Conservation (phyloP, 2,797 vertebrate genomes). For the Onychomys torridus region DNA sequence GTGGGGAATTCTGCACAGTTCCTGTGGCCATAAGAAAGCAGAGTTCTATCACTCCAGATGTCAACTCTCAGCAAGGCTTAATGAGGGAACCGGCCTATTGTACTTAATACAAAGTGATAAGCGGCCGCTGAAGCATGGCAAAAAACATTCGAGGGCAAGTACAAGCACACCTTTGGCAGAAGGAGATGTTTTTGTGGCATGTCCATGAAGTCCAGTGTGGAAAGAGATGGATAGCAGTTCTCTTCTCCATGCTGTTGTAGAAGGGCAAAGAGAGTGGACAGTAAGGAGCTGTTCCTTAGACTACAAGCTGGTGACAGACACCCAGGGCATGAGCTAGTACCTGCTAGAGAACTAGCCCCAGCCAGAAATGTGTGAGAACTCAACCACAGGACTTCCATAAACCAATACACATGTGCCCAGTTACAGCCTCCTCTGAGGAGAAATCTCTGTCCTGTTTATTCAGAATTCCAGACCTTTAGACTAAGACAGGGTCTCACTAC, state of each 20-base stretch:
- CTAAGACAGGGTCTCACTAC: not conserved
- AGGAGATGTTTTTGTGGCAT: not conserved
- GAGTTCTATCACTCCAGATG: not conserved
- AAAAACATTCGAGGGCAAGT: not conserved
- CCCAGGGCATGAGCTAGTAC: not conserved
- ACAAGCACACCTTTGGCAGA: not conserved
- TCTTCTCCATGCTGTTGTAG: not conserved
- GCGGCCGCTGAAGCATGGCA: not conserved
- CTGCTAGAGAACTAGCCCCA: not conserved
- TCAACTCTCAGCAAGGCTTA: constrained; percentile 3
- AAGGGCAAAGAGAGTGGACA: not conserved
- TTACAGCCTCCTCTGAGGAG: not conserved
- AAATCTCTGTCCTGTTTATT: not conserved
- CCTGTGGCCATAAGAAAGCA: constrained; percentile 35
- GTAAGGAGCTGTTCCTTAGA: not conserved
- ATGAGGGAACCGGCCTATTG: not conserved
- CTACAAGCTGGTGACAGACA: not conserved
- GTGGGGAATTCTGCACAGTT: not conserved
- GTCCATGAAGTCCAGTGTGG: not conserved
- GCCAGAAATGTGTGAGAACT: not conserved
- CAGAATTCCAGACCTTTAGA: not conserved
- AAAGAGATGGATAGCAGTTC: not conserved
- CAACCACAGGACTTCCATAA: not conserved
- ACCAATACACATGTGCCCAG: not conserved
- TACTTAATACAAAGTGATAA: not conserved